Conservation (phyloP, 1,140 invertebrate genomes). For the Zaprionus gabonicus region DNA sequence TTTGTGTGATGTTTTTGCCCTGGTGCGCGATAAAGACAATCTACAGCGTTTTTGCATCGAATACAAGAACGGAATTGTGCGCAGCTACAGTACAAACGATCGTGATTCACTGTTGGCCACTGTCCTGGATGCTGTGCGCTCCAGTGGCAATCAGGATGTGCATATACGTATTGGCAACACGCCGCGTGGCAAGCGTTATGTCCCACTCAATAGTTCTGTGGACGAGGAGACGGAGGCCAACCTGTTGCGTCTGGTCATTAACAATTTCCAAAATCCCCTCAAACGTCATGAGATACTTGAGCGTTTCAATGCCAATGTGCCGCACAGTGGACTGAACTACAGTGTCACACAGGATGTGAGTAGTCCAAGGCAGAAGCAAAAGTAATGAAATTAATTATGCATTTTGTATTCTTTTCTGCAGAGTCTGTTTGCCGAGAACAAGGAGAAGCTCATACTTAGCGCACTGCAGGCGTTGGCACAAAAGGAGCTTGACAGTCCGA, state of each 20-base stretch:
- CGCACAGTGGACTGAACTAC: constrained; percentile 98
- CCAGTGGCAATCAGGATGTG: constrained; percentile 98
- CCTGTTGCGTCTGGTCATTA: constrained; percentile 85
- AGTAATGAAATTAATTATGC: neutral
- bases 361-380: constrained; percentile 18
- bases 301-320: constrained; percentile 98
- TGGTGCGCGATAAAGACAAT: constrained; percentile 95
- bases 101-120: constrained; percentile 98
- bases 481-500: constrained; percentile 88
- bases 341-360: constrained; percentile 97
- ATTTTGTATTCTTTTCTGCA: constrained; percentile 83
- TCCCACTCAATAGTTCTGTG: constrained; percentile 93
- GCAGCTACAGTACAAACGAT: constrained; percentile 93
- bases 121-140: constrained; percentile 96
- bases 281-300: constrained; percentile 90
- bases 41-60: constrained; percentile 97
- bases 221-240: constrained; percentile 98
- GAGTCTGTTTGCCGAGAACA: constrained; percentile 99
- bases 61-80: constrained; percentile 95
- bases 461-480: constrained; percentile 91
- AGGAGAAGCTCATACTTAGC: constrained; percentile 96
- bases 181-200: constrained; percentile 93
- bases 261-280: constrained; percentile 79
- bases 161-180: constrained; percentile 95
- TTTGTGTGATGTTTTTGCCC: constrained; percentile 94